These are phyloP conservation scores for Ciconia stormi DNA, from an alignment of 2,113 vertebrate species.

Conservation along the genomic window DNA sequence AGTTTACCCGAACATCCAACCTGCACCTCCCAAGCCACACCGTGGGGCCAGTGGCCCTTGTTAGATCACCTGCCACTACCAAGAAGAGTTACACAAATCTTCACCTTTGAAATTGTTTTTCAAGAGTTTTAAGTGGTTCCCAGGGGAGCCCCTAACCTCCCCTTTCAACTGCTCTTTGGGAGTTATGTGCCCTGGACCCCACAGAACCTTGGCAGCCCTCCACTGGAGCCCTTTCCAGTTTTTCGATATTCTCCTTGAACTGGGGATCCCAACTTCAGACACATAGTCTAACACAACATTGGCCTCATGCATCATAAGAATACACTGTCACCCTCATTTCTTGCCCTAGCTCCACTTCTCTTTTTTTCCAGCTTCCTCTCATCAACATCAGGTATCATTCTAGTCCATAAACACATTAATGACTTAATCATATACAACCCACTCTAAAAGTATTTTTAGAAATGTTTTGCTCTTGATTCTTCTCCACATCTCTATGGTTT, in stretches of 20 bases:
- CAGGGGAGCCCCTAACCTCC: neutral
- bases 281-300: neutral
- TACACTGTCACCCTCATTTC: neutral
- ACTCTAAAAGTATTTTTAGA: neutral
- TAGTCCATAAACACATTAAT: accelerated
- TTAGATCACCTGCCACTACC: neutral
- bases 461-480: neutral
- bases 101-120: neutral
- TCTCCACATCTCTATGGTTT: neutral
- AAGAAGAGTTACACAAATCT: neutral
- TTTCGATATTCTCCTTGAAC: neutral
- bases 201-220: neutral
- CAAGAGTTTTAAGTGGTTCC: neutral
- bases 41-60: neutral
- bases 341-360: neutral
- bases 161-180: neutral
- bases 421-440: neutral
- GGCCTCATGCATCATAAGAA: neutral
- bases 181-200: neutral
- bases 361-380: neutral
- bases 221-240: neutral
- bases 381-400: neutral
- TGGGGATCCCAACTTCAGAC: neutral
- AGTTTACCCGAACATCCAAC: neutral
- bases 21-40: neutral